A percentile compares a stretch with the other conserved stretches of the same genome.
These are phyloP conservation scores for Eira barbara DNA, from an alignment of 2,113 vertebrate species.

Conservation along the genomic window DNA sequence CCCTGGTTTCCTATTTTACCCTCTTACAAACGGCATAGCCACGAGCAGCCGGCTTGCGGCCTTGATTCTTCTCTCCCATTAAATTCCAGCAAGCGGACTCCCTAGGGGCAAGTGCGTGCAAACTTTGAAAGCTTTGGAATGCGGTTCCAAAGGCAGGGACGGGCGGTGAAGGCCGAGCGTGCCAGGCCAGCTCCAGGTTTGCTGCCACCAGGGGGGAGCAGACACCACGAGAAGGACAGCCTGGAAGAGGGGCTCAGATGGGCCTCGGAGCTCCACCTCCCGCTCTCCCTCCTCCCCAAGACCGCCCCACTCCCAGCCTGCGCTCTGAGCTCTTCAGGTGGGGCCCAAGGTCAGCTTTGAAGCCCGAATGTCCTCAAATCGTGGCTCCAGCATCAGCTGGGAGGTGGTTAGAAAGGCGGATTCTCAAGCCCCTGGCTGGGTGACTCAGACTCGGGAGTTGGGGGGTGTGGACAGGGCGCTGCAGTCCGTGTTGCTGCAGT, in stretches of 20 bases:
- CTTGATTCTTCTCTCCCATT: background rate
- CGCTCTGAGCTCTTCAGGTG: background rate
- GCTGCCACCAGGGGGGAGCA: conserved; percentile 66
- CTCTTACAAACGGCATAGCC: fast-evolving
- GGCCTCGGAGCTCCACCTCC: background rate
- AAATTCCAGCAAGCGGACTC: background rate
- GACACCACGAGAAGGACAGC: background rate
- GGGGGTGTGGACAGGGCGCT: no score
- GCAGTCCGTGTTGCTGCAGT: background rate
- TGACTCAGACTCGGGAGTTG: background rate
- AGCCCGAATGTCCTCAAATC: background rate
- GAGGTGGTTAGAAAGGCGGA: background rate
- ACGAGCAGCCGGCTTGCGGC: fast-evolving
- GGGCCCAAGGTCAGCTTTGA: background rate
- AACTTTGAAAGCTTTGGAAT: background rate
- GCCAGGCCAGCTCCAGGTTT: background rate
- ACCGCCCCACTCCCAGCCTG: fast-evolving
- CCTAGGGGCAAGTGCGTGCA: background rate
- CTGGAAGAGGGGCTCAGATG: fast-evolving
- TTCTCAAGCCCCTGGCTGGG: background rate
- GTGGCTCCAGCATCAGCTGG: background rate
- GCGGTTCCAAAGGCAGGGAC: background rate
- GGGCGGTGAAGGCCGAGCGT: background rate
- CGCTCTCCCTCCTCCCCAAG: fast-evolving
- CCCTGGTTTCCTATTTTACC: background rate